Percentiles rank a stretch among this genome's conserved stretches.
Evolutionary conservation across 1,140 invertebrate genomes (phyloP).

Genomic region (Lordiphosa collinella): DNA sequence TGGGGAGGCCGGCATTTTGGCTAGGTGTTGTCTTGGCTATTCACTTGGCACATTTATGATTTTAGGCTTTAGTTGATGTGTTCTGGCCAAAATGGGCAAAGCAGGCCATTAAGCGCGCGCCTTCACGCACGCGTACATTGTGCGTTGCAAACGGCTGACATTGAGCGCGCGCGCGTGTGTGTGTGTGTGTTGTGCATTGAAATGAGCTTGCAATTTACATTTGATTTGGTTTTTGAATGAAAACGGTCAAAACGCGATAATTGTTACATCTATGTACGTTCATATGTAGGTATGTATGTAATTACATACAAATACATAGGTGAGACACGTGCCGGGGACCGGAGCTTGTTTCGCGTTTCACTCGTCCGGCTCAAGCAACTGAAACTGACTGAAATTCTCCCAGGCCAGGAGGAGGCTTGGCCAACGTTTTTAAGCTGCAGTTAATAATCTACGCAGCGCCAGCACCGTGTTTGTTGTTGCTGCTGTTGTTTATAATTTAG

Average conservation of each 20-base stretch:
- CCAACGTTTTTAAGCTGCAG: neutral
- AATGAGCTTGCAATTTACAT: constrained; percentile 1
- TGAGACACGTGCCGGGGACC: no score
- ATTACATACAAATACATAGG: no score
- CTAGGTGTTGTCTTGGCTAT: neutral
- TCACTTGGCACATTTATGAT: constrained; percentile 3
- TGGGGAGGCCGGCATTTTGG: neutral
- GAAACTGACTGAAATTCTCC: constrained; percentile 8
- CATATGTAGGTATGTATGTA: no score
- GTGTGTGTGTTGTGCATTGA: constrained; percentile 12
- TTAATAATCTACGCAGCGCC: constrained; percentile 2
- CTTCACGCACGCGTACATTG: constrained; percentile 40
- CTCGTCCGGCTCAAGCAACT: constrained; percentile 6
- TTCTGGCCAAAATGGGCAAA: constrained; percentile 28
- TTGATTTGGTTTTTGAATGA: neutral
- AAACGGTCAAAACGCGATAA: no score
- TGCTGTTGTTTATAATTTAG: neutral
- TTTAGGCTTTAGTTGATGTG: no score
- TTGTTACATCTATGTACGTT: no score
- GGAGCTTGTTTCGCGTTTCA: neutral
- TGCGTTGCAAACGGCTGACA: constrained; percentile 29
- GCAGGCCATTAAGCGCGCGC: constrained; percentile 26
- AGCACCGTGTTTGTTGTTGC: neutral
- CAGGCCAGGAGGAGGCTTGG: constrained; percentile 7
- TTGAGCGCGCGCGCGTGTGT: constrained; percentile 8